Evolutionary conservation across 1,140 invertebrate genomes (phyloP), one percentile per base, ranked within the genome.

Genomic region (Amyelois transitella): DNA sequence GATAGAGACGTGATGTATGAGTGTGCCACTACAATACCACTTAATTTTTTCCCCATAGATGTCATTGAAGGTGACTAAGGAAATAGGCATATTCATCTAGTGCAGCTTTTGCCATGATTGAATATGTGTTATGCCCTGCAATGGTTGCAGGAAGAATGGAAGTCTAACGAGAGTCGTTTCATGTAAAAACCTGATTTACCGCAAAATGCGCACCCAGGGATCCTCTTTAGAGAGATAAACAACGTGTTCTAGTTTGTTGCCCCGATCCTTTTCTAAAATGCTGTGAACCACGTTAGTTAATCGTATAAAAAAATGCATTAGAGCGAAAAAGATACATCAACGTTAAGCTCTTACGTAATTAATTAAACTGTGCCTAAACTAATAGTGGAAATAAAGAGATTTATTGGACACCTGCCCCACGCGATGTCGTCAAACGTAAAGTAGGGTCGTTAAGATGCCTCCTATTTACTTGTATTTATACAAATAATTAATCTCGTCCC

Each of bases 331-430:
- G 12, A 28, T 10, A 28, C 1, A 28, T 28, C 25, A 28, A 28
- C 25, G 12, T 28, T 28, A 1, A 28, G 25, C 12, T 28, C 7
- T 28, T 6, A 18, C 19, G 32, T 22, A 53, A 53, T 53, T 53
- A 53, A 53, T 53, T 53, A 53, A 45, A 45, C 17, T 44, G 53
- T 48, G 43, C 53, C 44, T 25, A 32, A 48, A 14, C 20, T 49
- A 55, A 55, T 48, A 55, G 53, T 49, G 53, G 12, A 18, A 55
- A 55, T 48, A 24, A 32, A 48, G 53, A 55, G 53, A 55, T 55
- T 55, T 55, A 55, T 55, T n/a, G 20, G 22, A 49, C 45, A 43
- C 20, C 53, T 32, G 21, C 45, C 18, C 50, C 50, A 6, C 17
- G 12, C 2, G 8, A 8, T 21, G 14, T n/a, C 51, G 17, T 1